phyloP scores from a whole-genome alignment of 2,113 vertebrate species.

The Paraplagusia blochii region DNA sequence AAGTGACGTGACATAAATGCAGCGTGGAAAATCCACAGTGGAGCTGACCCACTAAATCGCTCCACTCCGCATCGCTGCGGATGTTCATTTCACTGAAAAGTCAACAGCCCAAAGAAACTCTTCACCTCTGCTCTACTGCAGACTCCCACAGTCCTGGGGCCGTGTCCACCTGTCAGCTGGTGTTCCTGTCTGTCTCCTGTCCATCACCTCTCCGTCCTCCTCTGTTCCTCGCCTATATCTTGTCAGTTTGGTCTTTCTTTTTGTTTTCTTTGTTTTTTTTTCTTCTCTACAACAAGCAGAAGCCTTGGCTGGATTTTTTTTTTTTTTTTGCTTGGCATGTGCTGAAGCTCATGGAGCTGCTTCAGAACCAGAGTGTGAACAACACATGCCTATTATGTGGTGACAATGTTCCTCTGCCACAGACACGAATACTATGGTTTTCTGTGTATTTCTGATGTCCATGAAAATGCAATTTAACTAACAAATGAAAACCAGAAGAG shows the following conservation, averaged over 20 bases:
- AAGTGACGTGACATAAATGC: conserved; percentile 51
- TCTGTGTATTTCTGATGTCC: too few species aligned
- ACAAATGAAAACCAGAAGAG: too few species aligned
- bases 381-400: neutral
- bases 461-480: too few species aligned
- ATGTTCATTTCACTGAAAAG: conserved; percentile 46
- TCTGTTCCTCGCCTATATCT: conserved; percentile 17
- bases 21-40: conserved; percentile 45
- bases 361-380: conserved; percentile 53
- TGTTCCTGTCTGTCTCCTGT: conserved; percentile 31
- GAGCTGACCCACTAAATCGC: conserved; percentile 61
- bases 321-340: conserved; percentile 49
- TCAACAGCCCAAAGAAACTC: conserved; percentile 34
- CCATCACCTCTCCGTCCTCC: conserved; percentile 30
- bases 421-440: conserved; percentile 49
- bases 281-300: conserved; percentile 7
- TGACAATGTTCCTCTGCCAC: conserved; percentile 30
- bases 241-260: conserved; percentile 21
- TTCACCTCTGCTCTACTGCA: conserved; percentile 18
- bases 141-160: conserved; percentile 26
- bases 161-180: conserved; percentile 37
- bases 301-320: conserved; percentile 30
- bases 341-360: conserved; percentile 49
- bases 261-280: conserved; percentile 1
- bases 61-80: conserved; percentile 48